These are phyloP conservation scores for Leptopilina myrica DNA, from an alignment of 2,888 invertebrate species.

Conservation along the genomic window DNA sequence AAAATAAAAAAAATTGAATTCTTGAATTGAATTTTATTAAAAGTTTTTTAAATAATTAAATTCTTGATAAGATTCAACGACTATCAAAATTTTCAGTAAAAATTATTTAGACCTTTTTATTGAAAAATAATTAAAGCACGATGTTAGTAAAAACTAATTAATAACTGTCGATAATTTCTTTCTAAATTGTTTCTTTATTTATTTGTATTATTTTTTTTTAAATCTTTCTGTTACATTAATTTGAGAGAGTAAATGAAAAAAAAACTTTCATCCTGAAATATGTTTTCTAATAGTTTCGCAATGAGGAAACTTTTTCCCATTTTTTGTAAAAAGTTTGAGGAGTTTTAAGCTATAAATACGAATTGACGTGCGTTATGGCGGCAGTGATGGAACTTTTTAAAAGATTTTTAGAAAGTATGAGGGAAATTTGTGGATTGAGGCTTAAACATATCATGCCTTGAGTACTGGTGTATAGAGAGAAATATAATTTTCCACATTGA, in stretches of 20 bases:
- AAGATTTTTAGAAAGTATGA: slow-evolving; percentile 11
- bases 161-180: too few relatives aligned
- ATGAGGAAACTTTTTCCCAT: slow-evolving; percentile 3
- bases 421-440: not conserved
- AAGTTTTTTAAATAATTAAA: too few relatives aligned
- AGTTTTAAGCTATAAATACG: not conserved
- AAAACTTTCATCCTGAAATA: not conserved
- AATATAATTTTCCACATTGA: slow-evolving; percentile 7
- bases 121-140: too few relatives aligned
- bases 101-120: too few relatives aligned
- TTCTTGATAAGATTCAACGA: too few relatives aligned
- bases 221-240: too few relatives aligned
- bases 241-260: not conserved
- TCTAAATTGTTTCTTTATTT: too few relatives aligned
- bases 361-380: not conserved
- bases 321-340: slow-evolving; percentile 20
- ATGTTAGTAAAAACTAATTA: too few relatives aligned
- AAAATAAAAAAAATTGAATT: too few relatives aligned
- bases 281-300: not conserved
- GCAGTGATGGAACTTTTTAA: not conserved
- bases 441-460: not conserved
- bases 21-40: too few relatives aligned
- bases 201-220: too few relatives aligned
- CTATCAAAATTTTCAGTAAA: too few relatives aligned
- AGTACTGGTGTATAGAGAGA: not conserved